Base-by-base conservation (phyloP, 2,888 invertebrate species). In the Linhomoeus sp. region DNA sequence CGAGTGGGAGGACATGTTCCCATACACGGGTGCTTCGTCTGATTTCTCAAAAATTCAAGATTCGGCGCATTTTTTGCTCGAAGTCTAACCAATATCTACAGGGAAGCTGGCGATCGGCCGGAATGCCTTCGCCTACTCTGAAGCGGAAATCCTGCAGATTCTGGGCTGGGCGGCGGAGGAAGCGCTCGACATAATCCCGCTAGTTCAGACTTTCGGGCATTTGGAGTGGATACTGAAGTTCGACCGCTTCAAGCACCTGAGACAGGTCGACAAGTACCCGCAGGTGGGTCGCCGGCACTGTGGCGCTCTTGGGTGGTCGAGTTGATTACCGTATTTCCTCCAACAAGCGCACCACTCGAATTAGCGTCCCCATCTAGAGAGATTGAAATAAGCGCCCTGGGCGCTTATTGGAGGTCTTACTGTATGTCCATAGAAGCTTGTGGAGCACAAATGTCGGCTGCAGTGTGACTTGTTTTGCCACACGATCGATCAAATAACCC, bases 1-100 rank as follows among this genome's bases (percentile, higher is more conserved):
- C 35, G 84, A 85, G 61, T 85, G 84, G 62, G 84, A 85, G 64
- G 84, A 85, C 57, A 82, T 80, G 79, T 84, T 84, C 66, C 83
- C 84, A 0, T 85, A 77, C 62, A 65, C 70, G 33, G 78, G 75
- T 7, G 37, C 54, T 3, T 24, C 35, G 2, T n/a, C n/a, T 12
- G n/a, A 26, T 41, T 41, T 19, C 17, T n/a, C n/a, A n/a, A n/a
- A n/a, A n/a, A n/a, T n/a, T n/a, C n/a, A n/a, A n/a, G n/a, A n/a
- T n/a, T n/a, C n/a, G n/a, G n/a, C n/a, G n/a, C n/a, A n/a, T n/a
- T n/a, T n/a, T n/a, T n/a, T n/a, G n/a, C n/a, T n/a, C n/a, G n/a
- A n/a, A n/a, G n/a, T n/a, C n/a, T n/a, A n/a, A n/a, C n/a, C n/a
- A n/a, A n/a, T n/a, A n/a, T n/a, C n/a, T 43, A n/a, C 26, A 45